A percentile compares a stretch with the other conserved stretches of the same genome.
Conservation (phyloP, 2,888 invertebrate genomes). For the Hirtodrosophila alboralis region DNA sequence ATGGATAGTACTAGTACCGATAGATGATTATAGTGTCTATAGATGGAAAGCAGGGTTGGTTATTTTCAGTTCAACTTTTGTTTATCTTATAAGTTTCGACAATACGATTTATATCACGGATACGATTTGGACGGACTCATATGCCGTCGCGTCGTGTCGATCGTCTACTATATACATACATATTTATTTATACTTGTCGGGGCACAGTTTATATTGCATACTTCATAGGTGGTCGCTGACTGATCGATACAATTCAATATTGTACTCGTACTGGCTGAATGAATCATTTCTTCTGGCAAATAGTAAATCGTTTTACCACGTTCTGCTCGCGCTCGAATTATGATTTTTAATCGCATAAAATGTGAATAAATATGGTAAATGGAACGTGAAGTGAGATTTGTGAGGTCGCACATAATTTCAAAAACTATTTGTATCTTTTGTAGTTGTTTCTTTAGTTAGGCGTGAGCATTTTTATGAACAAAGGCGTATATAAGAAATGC, state of each 20-base stretch:
- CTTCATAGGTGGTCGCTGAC: conserved; percentile 67
- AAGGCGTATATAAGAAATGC: conserved; percentile 27
- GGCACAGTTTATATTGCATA: conserved; percentile 75
- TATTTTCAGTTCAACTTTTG: conserved; percentile 56
- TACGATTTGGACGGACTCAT: conserved; percentile 35
- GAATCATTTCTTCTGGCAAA: conserved; percentile 26
- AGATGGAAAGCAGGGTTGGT: conserved; percentile 37
- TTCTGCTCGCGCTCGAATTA: conserved; percentile 44
- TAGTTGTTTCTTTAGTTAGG: conserved; percentile 14
- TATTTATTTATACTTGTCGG: conserved; percentile 72
- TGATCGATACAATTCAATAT: conserved; percentile 49
- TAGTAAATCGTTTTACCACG: conserved; percentile 28
- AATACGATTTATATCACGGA: conserved; percentile 67
- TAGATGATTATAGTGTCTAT: too few species aligned
- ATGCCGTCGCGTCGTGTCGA: conserved; percentile 1
- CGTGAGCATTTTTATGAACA: conserved; percentile 30
- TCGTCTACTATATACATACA: conserved; percentile 65
- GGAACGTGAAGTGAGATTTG: conserved; percentile 2
- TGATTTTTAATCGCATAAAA: conserved; percentile 49
- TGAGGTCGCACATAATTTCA: conserved; percentile 20
- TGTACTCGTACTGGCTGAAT: conserved; percentile 18
- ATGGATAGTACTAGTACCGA: conserved; percentile 4
- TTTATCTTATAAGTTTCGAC: conserved; percentile 69
- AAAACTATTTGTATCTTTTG: conserved; percentile 32
- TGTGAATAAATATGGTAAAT: conserved; percentile 10